These are phyloP conservation scores for Gryllus bimaculatus DNA, from an alignment of 1,140 invertebrate genomes.

Conservation along the genomic window DNA sequence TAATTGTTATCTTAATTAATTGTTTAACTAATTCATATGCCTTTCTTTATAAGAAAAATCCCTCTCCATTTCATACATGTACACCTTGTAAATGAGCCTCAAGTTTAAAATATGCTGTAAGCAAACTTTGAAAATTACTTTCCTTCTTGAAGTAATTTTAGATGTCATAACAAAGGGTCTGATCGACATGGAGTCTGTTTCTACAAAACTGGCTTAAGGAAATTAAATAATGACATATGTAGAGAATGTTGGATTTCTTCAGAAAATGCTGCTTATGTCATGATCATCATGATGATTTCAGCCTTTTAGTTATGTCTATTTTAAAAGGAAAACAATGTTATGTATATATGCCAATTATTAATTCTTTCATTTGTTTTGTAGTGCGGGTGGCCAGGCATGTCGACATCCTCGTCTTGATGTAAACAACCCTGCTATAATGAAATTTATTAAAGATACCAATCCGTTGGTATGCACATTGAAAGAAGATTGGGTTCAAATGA, in stretches of 20 bases:
- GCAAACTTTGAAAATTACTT: too few relatives aligned
- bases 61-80: too few relatives aligned
- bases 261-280: not conserved
- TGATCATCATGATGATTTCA: not conserved
- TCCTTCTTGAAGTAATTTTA: too few relatives aligned
- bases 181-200: too few relatives aligned
- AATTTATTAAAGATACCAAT: slow-evolving; percentile 48
- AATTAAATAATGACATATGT: too few relatives aligned
- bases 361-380: slow-evolving; percentile 25
- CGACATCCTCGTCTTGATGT: slow-evolving; percentile 53
- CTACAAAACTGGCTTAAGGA: too few relatives aligned
- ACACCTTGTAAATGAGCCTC: too few relatives aligned
- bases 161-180: too few relatives aligned
- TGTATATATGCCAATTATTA: slow-evolving; percentile 16
- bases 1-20: too few relatives aligned
- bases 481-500: slow-evolving; percentile 37
- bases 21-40: too few relatives aligned
- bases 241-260: not conserved
- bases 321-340: not conserved
- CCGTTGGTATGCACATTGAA: slow-evolving; percentile 50
- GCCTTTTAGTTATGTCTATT: not conserved
- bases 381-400: slow-evolving; percentile 41
- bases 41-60: too few relatives aligned
- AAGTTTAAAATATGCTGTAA: too few relatives aligned
- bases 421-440: slow-evolving; percentile 55